phyloP scores from a whole-genome alignment of 35 echinoderm and acorn worm genomes.

The Patiria miniata region DNA sequence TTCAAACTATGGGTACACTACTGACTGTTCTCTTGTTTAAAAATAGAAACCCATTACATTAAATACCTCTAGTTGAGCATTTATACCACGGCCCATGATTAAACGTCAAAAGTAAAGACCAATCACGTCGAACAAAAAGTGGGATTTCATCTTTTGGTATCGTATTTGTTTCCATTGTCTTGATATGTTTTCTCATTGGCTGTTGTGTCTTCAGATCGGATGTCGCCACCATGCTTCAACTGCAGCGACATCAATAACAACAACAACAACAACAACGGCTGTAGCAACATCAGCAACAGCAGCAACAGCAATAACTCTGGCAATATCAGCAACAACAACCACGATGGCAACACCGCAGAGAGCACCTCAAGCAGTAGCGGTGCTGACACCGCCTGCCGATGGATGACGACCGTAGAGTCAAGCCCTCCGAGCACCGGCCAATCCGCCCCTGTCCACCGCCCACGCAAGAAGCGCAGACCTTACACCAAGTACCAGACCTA shows the following conservation, averaged over 20 bases:
- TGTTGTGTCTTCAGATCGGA: neutral
- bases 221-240: neutral
- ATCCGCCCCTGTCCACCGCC: constrained; percentile 30
- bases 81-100: no score
- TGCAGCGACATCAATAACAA: constrained; percentile 4
- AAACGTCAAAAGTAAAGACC: no score
- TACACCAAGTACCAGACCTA: constrained; percentile 99
- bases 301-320: neutral
- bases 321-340: neutral
- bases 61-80: no score
- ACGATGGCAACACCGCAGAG: neutral
- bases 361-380: no score
- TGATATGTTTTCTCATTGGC: no score
- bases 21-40: no score
- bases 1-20: no score
- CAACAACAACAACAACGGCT: neutral
- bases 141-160: no score
- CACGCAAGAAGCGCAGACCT: constrained; percentile 91
- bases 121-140: no score
- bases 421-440: constrained; percentile 7
- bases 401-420: neutral
- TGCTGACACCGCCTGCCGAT: neutral
- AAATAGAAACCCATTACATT: no score
- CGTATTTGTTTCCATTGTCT: no score
- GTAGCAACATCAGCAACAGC: neutral